Evolutionary conservation across 2,888 invertebrate genomes (phyloP).

Genomic region (Conomelus anceps): DNA sequence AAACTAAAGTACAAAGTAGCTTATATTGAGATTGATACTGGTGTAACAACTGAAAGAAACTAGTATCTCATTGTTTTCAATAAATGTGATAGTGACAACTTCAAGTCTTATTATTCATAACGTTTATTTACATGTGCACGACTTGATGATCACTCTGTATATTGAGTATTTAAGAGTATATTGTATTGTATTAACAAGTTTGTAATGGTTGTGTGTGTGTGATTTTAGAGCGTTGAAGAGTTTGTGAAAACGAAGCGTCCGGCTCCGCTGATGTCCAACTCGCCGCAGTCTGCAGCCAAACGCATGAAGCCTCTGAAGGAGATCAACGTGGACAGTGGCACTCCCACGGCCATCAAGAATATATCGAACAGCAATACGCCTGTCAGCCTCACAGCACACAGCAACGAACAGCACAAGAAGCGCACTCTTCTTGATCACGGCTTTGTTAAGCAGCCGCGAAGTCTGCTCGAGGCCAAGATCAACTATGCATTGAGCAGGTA

Average conservation of each 20-base stretch:
- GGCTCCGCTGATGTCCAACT: not conserved
- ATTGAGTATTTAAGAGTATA: too few relatives aligned
- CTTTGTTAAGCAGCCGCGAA: conserved; percentile 26
- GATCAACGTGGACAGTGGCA: too few relatives aligned
- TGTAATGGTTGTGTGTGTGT: not conserved
- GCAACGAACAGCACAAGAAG: conserved; percentile 4
- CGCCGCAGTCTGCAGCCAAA: not conserved
- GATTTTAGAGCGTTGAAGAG: not conserved
- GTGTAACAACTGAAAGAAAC: too few relatives aligned
- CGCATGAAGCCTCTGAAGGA: conserved; percentile 16
- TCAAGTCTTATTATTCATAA: too few relatives aligned
- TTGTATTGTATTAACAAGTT: not conserved
- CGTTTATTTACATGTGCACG: too few relatives aligned
- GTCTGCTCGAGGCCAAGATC: conserved; percentile 16
- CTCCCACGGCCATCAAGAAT: not conserved
- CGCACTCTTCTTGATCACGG: conserved; percentile 35
- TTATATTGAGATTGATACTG: too few relatives aligned
- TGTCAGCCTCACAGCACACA: not conserved
- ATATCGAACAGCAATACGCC: too few relatives aligned
- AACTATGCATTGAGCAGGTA: not conserved
- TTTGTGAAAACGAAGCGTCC: not conserved
- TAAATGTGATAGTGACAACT: too few relatives aligned
- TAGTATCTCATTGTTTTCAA: too few relatives aligned
- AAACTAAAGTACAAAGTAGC: too few relatives aligned
- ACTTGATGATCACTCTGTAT: too few relatives aligned